These are phyloP conservation scores for Haliclona indistincta DNA, from an alignment of 37 sponge, comb jelly and placozoan species.

Conservation along the genomic window DNA sequence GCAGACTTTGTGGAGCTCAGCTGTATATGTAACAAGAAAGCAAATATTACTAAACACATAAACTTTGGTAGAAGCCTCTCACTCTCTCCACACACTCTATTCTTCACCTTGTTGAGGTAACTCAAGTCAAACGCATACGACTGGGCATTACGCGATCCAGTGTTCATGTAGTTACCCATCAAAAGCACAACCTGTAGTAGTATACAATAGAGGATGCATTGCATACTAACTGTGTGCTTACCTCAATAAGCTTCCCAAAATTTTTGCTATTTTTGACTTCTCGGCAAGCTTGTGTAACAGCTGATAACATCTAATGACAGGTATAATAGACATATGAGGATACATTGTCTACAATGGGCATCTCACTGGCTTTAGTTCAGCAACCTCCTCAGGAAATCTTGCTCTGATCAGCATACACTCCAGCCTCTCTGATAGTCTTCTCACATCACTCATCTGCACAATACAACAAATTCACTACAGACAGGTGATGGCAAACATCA, in stretches of 20 bases:
- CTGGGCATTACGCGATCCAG: constrained; percentile 90
- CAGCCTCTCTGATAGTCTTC: constrained; percentile 66
- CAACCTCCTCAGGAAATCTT: constrained; percentile 84
- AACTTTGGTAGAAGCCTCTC: not conserved
- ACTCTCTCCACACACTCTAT: not conserved
- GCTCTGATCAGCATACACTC: constrained; percentile 80
- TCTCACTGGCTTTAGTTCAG: constrained; percentile 84
- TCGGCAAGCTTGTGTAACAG: constrained; percentile 81
- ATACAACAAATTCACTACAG: too few species aligned
- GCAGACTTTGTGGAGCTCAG: constrained; percentile 85
- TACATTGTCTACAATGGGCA: not conserved
- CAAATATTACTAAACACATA: not conserved
- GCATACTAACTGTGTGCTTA: constrained; percentile 13
- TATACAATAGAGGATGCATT: not conserved
- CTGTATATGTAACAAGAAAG: constrained; percentile 19
- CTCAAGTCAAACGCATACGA: constrained; percentile 92
- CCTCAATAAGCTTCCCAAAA: constrained; percentile 84
- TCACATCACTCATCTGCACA: constrained; percentile 77
- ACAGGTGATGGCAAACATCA: too few species aligned
- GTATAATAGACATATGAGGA: not conserved
- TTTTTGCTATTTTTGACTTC: constrained; percentile 80
- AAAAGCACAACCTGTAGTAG: constrained; percentile 78
- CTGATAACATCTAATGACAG: constrained; percentile 56
- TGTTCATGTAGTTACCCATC: constrained; percentile 99
- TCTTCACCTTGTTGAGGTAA: constrained; percentile 88